Percentiles rank a stretch among this genome's conserved stretches.
Conservation (phyloP, 30 jellyfish, hydroid and myxozoan genomes). For the Pseudorhiza aurosa region DNA sequence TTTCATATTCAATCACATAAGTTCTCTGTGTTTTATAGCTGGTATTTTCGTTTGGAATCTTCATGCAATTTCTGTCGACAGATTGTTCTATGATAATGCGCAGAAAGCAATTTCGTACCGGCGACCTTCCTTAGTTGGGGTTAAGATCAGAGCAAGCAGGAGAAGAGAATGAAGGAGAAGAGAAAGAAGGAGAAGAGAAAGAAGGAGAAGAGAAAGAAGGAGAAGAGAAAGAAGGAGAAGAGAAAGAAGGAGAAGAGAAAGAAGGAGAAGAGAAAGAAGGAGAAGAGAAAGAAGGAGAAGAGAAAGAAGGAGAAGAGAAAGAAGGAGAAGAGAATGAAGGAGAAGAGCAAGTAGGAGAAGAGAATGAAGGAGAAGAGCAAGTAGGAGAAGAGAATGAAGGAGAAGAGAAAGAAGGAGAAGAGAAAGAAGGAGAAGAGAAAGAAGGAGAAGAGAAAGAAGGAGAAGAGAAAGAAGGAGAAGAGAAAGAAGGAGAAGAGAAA, state of each 20-base stretch:
- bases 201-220: background rate
- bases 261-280: background rate
- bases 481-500: background rate
- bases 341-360: background rate
- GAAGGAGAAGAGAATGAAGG: no score
- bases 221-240: background rate
- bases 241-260: background rate
- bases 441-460: background rate
- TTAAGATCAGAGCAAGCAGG: no score
- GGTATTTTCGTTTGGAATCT: no score
- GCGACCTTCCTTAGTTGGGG: no score
- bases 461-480: background rate
- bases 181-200: background rate
- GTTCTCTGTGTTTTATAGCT: no score
- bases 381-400: background rate
- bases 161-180: no score
- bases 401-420: background rate
- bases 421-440: background rate
- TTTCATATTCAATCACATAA: no score
- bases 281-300: no score
- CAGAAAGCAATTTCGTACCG: no score
- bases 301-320: no score
- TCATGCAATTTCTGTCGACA: no score
- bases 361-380: background rate
- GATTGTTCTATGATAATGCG: no score